Evolutionary conservation across 1,140 invertebrate genomes (phyloP).

Genomic region (Copidosoma floridanum): DNA sequence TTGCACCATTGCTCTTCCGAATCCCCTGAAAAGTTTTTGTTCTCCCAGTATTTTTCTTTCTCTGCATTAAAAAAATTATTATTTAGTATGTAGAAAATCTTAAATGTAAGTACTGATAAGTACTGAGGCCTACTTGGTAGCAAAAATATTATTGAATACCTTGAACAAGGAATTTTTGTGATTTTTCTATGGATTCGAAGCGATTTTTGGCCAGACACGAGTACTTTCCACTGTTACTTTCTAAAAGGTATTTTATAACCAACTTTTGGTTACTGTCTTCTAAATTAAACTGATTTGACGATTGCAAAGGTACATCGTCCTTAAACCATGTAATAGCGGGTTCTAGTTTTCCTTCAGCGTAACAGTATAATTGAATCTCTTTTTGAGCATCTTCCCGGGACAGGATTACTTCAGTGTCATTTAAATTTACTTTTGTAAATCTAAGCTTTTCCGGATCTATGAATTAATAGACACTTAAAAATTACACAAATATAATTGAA

Average conservation of each 20-base stretch:
- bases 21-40: too few species aligned
- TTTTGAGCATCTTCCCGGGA: constrained; percentile 30
- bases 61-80: too few species aligned
- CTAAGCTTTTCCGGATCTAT: constrained; percentile 38
- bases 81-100: too few species aligned
- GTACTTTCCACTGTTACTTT: constrained; percentile 50
- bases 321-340: constrained; percentile 49
- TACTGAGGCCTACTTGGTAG: too few species aligned
- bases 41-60: too few species aligned
- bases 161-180: constrained; percentile 47
- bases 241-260: constrained; percentile 45
- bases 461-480: background rate
- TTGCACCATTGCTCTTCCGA: too few species aligned
- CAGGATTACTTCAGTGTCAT: constrained; percentile 30
- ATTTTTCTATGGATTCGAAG: constrained; percentile 37
- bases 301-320: constrained; percentile 2
- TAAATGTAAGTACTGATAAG: too few species aligned
- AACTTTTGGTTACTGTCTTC: constrained; percentile 41
- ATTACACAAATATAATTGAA: background rate
- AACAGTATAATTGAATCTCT: constrained; percentile 38
- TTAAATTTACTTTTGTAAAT: constrained; percentile 35
- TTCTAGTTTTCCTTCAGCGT: constrained; percentile 41
- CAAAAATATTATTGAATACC: too few species aligned
- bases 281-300: too few species aligned
- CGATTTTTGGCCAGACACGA: constrained; percentile 47